A percentile compares a stretch with the other conserved stretches of the same genome.
phyloP scores from a whole-genome alignment of 2,113 vertebrate species.

The Cichladusa arquata region DNA sequence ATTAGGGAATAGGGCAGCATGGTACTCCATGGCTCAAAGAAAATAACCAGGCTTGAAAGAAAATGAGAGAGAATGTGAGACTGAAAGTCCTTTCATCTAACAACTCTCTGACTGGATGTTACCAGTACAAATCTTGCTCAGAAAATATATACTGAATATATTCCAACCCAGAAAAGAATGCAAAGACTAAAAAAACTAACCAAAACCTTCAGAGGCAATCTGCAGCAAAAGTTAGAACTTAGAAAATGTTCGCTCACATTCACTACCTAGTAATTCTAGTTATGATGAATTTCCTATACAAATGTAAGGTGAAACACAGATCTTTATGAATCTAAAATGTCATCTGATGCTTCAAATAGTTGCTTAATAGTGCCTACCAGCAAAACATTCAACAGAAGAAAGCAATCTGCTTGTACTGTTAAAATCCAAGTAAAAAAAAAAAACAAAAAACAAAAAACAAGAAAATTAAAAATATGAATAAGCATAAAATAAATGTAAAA shows the following conservation, averaged over 20 bases:
- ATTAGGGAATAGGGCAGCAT: neutral
- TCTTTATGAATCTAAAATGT: rapidly evolving
- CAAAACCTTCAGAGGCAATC: neutral
- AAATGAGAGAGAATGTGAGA: neutral
- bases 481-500: neutral
- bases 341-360: neutral
- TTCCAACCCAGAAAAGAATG: neutral
- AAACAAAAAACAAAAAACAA: neutral
- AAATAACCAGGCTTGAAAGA: neutral
- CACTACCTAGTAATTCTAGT: neutral
- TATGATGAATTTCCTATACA: neutral
- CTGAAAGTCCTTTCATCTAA: neutral
- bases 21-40: neutral
- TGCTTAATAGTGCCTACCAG: neutral
- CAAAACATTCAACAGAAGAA: neutral
- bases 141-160: rapidly evolving
- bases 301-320: neutral
- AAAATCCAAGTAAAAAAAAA: neutral
- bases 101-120: neutral
- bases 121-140: neutral
- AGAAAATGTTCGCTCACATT: neutral
- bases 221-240: neutral
- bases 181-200: neutral
- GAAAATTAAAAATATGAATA: neutral
- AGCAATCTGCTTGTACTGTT: neutral